Evolutionary conservation across 2,797 vertebrate species (phyloP).

Genomic region (Ptychadena robeensis): DNA sequence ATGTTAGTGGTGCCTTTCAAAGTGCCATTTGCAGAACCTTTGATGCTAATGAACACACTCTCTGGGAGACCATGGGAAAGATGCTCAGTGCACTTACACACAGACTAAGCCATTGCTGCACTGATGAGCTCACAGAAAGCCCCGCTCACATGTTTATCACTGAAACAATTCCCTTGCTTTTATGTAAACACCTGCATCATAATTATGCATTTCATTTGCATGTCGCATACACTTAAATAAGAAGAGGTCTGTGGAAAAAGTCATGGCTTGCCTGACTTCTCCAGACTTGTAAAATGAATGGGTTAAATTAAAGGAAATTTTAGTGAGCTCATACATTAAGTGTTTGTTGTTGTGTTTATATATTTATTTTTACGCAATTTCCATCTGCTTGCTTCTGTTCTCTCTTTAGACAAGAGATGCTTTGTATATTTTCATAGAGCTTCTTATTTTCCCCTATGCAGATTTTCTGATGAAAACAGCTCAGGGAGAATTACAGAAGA

Average conservation of each 20-base stretch:
- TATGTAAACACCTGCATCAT: constrained; percentile 30
- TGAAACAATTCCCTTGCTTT: background rate
- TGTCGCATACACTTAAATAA: background rate
- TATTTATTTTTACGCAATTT: background rate
- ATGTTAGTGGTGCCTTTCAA: constrained; percentile 39
- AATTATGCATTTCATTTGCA: constrained; percentile 19
- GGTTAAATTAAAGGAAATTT: background rate
- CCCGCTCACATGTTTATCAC: background rate
- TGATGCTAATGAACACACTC: constrained; percentile 46
- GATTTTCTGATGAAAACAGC: too few species aligned
- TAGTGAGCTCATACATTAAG: background rate
- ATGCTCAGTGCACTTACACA: constrained; percentile 11
- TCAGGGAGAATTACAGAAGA: too few species aligned
- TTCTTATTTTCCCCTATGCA: too few species aligned
- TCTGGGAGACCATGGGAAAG: constrained; percentile 50
- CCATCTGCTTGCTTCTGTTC: background rate
- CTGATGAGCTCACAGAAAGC: constrained; percentile 14
- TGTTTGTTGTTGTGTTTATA: background rate
- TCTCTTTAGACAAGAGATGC: too few species aligned
- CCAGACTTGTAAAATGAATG: background rate
- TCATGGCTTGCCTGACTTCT: background rate
- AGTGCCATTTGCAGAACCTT: constrained; percentile 40
- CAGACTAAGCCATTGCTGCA: constrained; percentile 16
- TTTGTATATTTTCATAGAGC: too few species aligned
- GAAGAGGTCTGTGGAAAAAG: background rate